Evolutionary conservation across 1,140 invertebrate species (phyloP).

Genomic region (Theocolax elegans): DNA sequence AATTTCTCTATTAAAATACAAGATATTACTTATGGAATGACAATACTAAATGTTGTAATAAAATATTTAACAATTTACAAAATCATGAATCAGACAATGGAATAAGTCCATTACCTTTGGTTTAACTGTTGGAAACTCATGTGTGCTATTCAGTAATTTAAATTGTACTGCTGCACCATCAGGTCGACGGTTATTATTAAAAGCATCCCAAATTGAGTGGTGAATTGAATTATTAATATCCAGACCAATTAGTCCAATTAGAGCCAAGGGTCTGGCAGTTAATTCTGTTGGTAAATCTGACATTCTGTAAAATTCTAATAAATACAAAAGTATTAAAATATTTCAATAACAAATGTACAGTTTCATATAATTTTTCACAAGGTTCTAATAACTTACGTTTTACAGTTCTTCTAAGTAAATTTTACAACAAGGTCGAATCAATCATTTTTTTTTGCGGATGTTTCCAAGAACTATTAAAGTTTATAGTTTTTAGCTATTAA

Average conservation of each 20-base stretch:
- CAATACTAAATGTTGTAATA: too few species aligned
- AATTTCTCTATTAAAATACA: conserved; percentile 74
- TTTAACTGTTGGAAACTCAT: conserved; percentile 91
- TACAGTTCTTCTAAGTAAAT: neutral
- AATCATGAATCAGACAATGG: neutral
- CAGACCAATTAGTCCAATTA: conserved; percentile 87
- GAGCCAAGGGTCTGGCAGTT: conserved; percentile 80
- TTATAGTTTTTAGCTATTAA: conserved; percentile 9
- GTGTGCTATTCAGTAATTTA: conserved; percentile 79
- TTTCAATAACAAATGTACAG: neutral
- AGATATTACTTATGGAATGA: too few species aligned
- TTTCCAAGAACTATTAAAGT: neutral
- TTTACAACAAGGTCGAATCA: neutral
- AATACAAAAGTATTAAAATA: conserved; percentile 14
- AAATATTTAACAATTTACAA: too few species aligned
- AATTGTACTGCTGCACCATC: conserved; percentile 89
- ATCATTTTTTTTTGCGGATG: neutral
- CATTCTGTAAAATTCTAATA: conserved; percentile 51
- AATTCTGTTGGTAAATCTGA: conserved; percentile 81
- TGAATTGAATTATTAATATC: conserved; percentile 89
- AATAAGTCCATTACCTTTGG: conserved; percentile 73
- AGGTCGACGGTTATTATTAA: conserved; percentile 81
- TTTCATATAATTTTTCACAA: neutral
- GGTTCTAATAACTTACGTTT: neutral
- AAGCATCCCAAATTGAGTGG: conserved; percentile 91